A percentile compares a stretch with the other conserved stretches of the same genome.
Evolutionary conservation across 2,113 vertebrate genomes (phyloP).

Genomic region (Mola mola): DNA sequence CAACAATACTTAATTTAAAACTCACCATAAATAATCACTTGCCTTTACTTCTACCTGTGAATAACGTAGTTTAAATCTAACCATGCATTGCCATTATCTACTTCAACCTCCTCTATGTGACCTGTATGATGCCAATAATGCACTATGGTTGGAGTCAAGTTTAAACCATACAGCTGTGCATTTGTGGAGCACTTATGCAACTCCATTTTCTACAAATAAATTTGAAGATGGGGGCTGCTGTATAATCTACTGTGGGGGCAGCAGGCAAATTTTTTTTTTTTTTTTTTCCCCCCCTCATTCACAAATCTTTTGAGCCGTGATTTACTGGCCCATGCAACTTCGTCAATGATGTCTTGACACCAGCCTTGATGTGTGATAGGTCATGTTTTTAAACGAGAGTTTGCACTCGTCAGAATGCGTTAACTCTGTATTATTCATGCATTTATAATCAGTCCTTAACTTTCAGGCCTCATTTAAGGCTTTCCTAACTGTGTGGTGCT

Average conservation of each 20-base stretch:
- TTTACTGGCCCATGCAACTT: slow-evolving; percentile 1
- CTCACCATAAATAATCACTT: too few species aligned
- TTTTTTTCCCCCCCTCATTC: neutral
- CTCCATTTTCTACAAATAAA: neutral
- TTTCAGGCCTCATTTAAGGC: slow-evolving; percentile 15
- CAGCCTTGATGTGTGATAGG: slow-evolving; percentile 6
- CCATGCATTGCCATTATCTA: too few species aligned
- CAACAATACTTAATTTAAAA: too few species aligned
- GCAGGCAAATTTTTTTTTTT: neutral
- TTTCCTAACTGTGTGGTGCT: slow-evolving; percentile 7
- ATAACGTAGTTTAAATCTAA: too few species aligned
- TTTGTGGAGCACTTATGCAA: too few species aligned
- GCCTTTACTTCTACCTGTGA: too few species aligned
- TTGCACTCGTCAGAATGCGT: neutral
- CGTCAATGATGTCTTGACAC: neutral
- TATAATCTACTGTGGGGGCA: neutral
- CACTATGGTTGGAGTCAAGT: too few species aligned
- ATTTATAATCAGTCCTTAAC: slow-evolving; percentile 35
- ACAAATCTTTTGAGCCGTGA: too few species aligned
- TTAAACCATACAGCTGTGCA: too few species aligned
- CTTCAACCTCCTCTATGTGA: too few species aligned
- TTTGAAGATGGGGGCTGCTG: neutral
- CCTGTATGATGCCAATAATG: too few species aligned
- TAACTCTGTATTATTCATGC: slow-evolving; percentile 27
- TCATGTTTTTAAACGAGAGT: neutral